A percentile compares a stretch with the other conserved stretches of the same genome.
Evolutionary conservation across 1,140 invertebrate species (phyloP).

Genomic region (Bombus waltoni): DNA sequence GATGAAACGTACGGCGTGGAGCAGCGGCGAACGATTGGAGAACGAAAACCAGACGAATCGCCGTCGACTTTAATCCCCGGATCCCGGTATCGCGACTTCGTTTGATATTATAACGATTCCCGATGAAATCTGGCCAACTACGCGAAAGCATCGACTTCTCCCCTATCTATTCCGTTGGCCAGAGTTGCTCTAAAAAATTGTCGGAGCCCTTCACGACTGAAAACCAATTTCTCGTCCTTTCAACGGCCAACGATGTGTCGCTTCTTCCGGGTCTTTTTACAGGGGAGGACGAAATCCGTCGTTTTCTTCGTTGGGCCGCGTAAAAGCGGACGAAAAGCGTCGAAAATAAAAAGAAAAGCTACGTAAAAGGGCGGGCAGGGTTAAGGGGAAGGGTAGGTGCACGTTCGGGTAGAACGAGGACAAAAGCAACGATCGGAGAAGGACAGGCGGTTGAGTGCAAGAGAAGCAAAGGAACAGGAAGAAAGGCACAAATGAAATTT

Average conservation of each 20-base stretch:
- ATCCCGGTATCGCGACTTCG: not conserved
- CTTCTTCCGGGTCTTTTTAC: not conserved
- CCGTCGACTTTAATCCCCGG: not conserved
- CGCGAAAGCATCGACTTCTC: not conserved
- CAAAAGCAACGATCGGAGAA: slow-evolving; percentile 24
- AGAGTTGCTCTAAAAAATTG: not conserved
- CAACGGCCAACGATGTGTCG: not conserved
- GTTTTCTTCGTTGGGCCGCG: slow-evolving; percentile 20
- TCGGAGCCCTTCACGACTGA: not conserved
- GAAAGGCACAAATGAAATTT: slow-evolving; percentile 77
- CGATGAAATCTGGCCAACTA: slow-evolving; percentile 6
- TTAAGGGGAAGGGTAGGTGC: not conserved
- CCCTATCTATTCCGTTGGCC: not conserved
- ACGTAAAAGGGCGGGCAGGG: not conserved
- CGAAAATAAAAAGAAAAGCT: slow-evolving; percentile 39
- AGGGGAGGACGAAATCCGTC: not conserved
- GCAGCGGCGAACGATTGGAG: not conserved
- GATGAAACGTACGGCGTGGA: not conserved
- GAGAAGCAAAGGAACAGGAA: slow-evolving; percentile 41
- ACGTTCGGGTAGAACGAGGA: slow-evolving; percentile 13
- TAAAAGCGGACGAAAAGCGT: slow-evolving; percentile 17
- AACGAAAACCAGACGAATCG: not conserved
- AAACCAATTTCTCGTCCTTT: not conserved
- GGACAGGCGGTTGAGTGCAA: not conserved
- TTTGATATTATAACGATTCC: slow-evolving; percentile 19